A percentile compares a stretch with the other conserved stretches of the same genome.
Conservation (phyloP, 1,140 invertebrate genomes). For the Trichonephila clavipes region DNA sequence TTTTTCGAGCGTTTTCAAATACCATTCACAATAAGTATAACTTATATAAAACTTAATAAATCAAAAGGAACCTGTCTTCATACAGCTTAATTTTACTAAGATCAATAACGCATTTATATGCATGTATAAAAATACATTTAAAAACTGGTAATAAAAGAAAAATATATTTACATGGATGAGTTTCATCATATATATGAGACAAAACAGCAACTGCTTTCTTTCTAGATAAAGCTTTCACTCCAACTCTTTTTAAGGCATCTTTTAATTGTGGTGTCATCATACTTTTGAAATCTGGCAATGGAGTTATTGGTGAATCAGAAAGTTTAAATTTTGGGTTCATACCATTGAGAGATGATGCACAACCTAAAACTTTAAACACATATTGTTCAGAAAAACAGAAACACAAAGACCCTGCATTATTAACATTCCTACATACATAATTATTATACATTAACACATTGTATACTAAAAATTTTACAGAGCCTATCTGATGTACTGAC, state of each 20-base stretch:
- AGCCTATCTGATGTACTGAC: too few species aligned
- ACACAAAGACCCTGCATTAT: too few species aligned
- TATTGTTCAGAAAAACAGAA: neutral
- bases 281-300: slow-evolving; percentile 77
- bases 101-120: too few species aligned
- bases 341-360: neutral
- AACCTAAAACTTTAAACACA: neutral
- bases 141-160: neutral
- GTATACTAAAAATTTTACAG: too few species aligned
- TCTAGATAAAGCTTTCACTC: slow-evolving; percentile 77
- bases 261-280: slow-evolving; percentile 78
- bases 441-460: neutral
- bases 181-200: slow-evolving; percentile 78
- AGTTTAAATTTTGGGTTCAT: slow-evolving; percentile 35
- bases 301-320: slow-evolving; percentile 73
- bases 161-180: slow-evolving; percentile 76
- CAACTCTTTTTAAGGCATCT: slow-evolving; percentile 78
- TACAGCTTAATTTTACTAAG: too few species aligned
- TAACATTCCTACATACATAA: neutral
- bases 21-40: too few species aligned
- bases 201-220: slow-evolving; percentile 78
- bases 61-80: too few species aligned
- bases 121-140: too few species aligned
- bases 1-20: too few species aligned
- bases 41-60: too few species aligned